Conservation (phyloP, 2,797 vertebrate species). For the Enteromius anoplus region DNA sequence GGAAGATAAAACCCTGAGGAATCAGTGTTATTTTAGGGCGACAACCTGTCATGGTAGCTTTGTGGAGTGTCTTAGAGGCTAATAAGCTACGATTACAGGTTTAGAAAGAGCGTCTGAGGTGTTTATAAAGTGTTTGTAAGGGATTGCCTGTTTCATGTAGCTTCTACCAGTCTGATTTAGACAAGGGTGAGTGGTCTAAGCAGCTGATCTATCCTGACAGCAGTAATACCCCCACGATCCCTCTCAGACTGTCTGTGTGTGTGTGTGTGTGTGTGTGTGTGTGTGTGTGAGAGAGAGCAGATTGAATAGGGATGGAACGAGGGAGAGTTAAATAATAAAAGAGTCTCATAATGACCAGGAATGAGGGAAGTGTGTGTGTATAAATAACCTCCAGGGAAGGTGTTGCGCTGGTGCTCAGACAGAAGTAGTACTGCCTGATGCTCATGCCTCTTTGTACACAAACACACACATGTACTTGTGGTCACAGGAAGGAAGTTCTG, state of each 20-base stretch:
- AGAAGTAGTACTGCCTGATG: constrained; percentile 40
- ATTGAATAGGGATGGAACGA: not conserved
- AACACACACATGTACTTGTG: constrained; percentile 41
- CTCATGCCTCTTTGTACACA: constrained; percentile 35
- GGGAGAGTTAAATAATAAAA: constrained; percentile 35
- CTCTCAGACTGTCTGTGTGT: constrained; percentile 15
- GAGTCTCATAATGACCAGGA: constrained; percentile 44
- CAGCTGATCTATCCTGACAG: constrained; percentile 60
- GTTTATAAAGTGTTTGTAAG: constrained; percentile 45
- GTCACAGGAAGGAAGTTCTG: constrained; percentile 60
- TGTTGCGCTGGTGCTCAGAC: constrained; percentile 36
- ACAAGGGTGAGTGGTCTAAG: constrained; percentile 51
- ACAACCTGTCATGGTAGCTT: constrained; percentile 37
- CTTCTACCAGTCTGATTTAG: constrained; percentile 42
- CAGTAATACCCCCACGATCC: constrained; percentile 56
- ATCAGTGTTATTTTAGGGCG: constrained; percentile 25
- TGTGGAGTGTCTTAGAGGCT: constrained; percentile 35
- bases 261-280: constrained; percentile 28
- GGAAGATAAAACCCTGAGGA: constrained; percentile 1
- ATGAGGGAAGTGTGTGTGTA: constrained; percentile 18
- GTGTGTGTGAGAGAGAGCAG: constrained; percentile 14
- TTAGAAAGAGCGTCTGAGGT: constrained; percentile 39
- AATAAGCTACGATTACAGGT: constrained; percentile 48
- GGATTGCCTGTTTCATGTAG: constrained; percentile 37
- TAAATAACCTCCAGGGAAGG: constrained; percentile 33